Conservation (phyloP, 1,140 invertebrate species). For the Muscidifurax raptorellus region DNA sequence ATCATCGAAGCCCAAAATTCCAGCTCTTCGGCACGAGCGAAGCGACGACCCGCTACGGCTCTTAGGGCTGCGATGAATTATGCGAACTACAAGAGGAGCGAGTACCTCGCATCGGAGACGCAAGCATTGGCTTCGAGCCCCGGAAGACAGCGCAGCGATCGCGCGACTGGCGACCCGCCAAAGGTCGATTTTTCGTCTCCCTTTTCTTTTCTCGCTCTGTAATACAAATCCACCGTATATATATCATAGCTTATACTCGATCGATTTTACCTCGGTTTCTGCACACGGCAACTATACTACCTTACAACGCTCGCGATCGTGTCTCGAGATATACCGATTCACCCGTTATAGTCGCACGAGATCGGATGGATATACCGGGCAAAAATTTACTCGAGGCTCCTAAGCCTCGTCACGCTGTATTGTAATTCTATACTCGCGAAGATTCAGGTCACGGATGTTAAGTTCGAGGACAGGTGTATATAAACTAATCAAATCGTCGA, state of each 20-base stretch:
- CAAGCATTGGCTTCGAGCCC: background rate
- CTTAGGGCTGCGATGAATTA: background rate
- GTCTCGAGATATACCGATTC: background rate
- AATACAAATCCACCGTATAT: no score
- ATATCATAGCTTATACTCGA: slow-evolving; percentile 9
- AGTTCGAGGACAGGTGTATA: background rate
- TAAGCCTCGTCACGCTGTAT: background rate
- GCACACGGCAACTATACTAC: background rate
- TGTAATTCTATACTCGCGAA: no score
- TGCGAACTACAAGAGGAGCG: background rate
- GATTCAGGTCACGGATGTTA: background rate
- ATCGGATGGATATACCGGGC: background rate
- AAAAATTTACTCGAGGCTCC: background rate
- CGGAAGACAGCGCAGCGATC: background rate
- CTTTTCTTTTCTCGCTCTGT: slow-evolving; percentile 27
- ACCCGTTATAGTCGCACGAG: background rate
- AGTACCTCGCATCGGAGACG: background rate
- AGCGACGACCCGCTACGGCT: background rate
- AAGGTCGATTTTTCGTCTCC: slow-evolving; percentile 39
- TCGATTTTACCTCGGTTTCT: slow-evolving; percentile 6
- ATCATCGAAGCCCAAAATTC: background rate
- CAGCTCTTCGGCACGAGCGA: background rate
- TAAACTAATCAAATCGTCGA: background rate
- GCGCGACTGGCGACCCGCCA: background rate
- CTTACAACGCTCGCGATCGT: background rate